Base-by-base conservation (phyloP, 2,113 vertebrate genomes). In the Sprattus sprattus region DNA sequence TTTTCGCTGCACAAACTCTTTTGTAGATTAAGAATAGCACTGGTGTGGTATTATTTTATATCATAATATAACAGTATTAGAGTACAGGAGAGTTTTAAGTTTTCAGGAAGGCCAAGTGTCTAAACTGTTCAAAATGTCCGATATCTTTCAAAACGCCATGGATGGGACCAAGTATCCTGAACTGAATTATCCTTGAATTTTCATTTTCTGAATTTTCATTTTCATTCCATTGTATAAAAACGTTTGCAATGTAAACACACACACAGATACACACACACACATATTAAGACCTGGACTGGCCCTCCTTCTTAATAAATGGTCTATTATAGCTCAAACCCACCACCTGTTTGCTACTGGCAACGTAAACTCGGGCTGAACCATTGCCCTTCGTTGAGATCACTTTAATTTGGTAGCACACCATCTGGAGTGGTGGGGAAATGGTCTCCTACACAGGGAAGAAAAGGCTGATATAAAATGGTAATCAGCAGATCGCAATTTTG, bases 271-370 rank as follows among this genome's bases (percentile, higher is more conserved):
- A 49, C 47, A 49, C 20, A 60, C 20, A 22, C 54, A 57, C 3
- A 22, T 20, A 57, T 20, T 22, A 0, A 60, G 6, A 60, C 18
- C 50, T 15, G 39, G 15, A 11, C 50, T 15, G 15, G 50, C 50
- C 50, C 1, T 52, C 47, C 47, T 49, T 52, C 10, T 15, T 3
- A 52, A 11, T 52, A 52, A 52, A 52, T 52, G 13, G 10, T 3
- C 50, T 15, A 52, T 15, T 52, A 6, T 52, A 16, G 71, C 71
- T 11, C 71, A 78, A 78, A 11, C 28, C 71, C 32, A 78, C 71
- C 71, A 78, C 71, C 71, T 78, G 71, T 39, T 78, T 15, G 10
- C 71, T 78, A 78, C 71, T 78, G 71, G 67, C 67, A 75, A 4
- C 67, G 9, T 75, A 1, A 75, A 13, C 67, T 75, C 28, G 15